Conservation (phyloP, 2,797 vertebrate species). For the Alosa sapidissima region DNA sequence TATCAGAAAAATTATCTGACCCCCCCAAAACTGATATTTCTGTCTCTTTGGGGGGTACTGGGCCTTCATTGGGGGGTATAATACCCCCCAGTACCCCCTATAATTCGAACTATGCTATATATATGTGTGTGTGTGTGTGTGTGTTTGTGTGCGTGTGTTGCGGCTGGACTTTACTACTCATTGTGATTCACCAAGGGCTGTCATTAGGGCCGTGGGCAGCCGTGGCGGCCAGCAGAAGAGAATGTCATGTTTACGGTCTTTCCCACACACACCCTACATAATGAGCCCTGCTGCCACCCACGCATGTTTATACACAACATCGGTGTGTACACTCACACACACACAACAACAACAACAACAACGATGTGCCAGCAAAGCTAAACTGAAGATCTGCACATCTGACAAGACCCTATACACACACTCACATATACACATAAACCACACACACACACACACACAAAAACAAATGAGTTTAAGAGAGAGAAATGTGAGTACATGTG, state of each 20-base stretch:
- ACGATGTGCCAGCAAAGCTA: no score
- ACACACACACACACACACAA: not conserved
- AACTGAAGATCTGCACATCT: no score
- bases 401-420: not conserved
- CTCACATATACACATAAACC: not conserved
- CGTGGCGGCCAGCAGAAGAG: conserved; percentile 58
- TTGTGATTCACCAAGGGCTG: conserved; percentile 69
- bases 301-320: conserved; percentile 39
- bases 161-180: conserved; percentile 69
- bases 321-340: conserved; percentile 3
- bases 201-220: conserved; percentile 65
- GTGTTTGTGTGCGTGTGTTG: conserved; percentile 55
- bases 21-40: no score
- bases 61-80: no score
- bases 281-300: conserved; percentile 37
- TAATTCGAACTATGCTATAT: no score
- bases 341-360: no score
- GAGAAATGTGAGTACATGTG: not conserved
- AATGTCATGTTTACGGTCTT: conserved; percentile 75
- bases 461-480: not conserved
- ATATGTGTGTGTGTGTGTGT: conserved; percentile 52
- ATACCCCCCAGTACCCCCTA: no score
- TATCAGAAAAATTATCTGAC: no score
- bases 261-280: conserved; percentile 78
- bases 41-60: no score